Evolutionary conservation across 2,797 vertebrate genomes (phyloP), one percentile per base, ranked within the genome.

Genomic region (Sebastiscus albofasciatus): DNA sequence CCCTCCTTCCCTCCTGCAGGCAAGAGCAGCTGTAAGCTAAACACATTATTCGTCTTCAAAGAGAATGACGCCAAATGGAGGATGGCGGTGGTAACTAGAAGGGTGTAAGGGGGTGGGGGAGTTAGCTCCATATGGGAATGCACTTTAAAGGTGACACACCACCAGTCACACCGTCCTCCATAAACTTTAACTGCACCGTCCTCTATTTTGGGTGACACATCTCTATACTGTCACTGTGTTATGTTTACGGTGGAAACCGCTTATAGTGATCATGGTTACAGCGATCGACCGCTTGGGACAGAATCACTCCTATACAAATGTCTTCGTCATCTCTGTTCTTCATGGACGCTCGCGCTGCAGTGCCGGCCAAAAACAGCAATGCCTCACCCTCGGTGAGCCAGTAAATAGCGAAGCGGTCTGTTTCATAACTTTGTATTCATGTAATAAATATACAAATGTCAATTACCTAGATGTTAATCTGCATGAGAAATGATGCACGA

Each of bases 141-240:
- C 83, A 73, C 82, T 86, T 90, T 81, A 84, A 90, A 92, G 88
- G 89, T 92, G 91, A 89, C 89, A 80, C 70, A 31, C 62, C 61
- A 68, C 54, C 80, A 69, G 72, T 77, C 86, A 42, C 77, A 42
- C 66, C 31, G 31, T 66, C 75, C 72, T 69, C 70, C 74, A 68
- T 79, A 27, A 84, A 77, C 76, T 4, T 84, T 29, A 61, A 81
- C 68, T 68, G 34, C 24, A 34, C 42, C 10, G 58, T 61, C 75
- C 62, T 79, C 58, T 85, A 27, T 82, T 87, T 80, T 79, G 46
- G 75, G 54, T 31, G 69, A 71, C 74, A 4, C 36, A 10, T 16
- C 34, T 65, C 62, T 24, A 24, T 42, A 9, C 33, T 62, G 60
- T 52, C 49, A n/a, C 49, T 52, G 49, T 52, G 49, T 52, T 52